Evolutionary conservation across 1,140 invertebrate species (phyloP).

Genomic region (Cydia fagiglandana): DNA sequence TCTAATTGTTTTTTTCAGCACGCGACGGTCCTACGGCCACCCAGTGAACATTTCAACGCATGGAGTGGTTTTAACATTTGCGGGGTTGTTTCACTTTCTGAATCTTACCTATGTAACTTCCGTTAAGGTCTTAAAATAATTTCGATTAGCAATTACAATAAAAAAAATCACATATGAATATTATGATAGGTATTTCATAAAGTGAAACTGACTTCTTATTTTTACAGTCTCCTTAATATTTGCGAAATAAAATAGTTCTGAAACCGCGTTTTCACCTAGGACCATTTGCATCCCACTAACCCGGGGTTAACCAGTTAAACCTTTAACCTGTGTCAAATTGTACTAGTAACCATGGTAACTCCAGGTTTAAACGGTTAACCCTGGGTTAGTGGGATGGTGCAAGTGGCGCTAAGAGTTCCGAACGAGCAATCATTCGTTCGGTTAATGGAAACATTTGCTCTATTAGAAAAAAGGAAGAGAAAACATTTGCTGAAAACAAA

Average conservation of each 20-base stretch:
- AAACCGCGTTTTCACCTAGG: too few species aligned
- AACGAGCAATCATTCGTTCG: too few species aligned
- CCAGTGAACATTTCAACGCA: not conserved
- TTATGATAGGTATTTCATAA: conserved; percentile 4
- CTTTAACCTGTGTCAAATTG: too few species aligned
- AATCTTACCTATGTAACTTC: not conserved
- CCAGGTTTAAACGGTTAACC: too few species aligned
- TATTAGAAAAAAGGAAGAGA: too few species aligned
- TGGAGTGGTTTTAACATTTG: not conserved
- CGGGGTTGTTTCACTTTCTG: not conserved
- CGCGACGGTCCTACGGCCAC: not conserved
- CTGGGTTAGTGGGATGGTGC: too few species aligned
- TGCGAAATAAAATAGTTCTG: not conserved
- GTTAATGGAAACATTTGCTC: too few species aligned
- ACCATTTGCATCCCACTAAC: too few species aligned
- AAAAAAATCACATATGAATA: not conserved
- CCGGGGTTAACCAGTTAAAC: too few species aligned
- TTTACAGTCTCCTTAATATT: not conserved
- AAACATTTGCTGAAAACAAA: too few species aligned
- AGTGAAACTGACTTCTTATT: not conserved
- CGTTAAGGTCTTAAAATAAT: not conserved
- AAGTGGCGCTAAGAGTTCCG: too few species aligned
- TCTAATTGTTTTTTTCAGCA: not conserved
- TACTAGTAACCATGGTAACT: too few species aligned
- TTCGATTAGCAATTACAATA: not conserved